Base-by-base conservation (phyloP, 2,797 vertebrate genomes). In the Periparus ater region DNA sequence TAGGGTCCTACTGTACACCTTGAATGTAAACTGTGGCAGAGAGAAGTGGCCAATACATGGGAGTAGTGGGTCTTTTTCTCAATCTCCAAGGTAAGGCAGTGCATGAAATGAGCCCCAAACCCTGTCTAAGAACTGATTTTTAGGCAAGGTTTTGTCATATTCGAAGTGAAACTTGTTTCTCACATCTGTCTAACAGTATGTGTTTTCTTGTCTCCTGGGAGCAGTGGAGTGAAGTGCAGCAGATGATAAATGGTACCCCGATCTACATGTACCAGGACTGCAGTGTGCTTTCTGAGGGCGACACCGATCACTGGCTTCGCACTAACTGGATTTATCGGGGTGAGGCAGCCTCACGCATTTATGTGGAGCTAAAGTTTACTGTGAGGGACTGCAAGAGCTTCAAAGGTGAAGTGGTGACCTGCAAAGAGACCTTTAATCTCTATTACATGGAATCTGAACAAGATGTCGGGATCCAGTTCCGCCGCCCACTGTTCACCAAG, bases 361-460 rank as follows among this genome's bases (percentile, higher is more conserved):
- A 97, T 0, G 98, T 98, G 76, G 98, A 98, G 65, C 95, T 98
- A 10, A 97, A 97, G 62, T 98, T 98, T 91, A 98, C 98, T 1
- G 97, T 98, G 40, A 95, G 98, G 6, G 98, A 98, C 68, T 98
- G 98, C 94, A 98, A 98, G 94, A 98, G 98, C 61, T 98, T 98
- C 93, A 97, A 92, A 12, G 96, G 96, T 6, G 93, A 97, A 92
- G 97, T 96, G 63, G 95, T 96, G 54, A 97, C 97, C 94, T 98
- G 98, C 97, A 98, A 98, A 84, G 98, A 98, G 91, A 98, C 98
- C 54, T 98, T 98, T 97, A 98, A 98, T 73, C 98, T 98, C 48
- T 97, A 97, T 50, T 98, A 97, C 94, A 98, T 98, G 98, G 98
- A 98, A 74, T 98, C 98, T 4, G 98, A 98, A 74, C 97, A 98